Evolutionary conservation across 2,888 invertebrate genomes (phyloP).

Genomic region (Tenthredo mesomela): DNA sequence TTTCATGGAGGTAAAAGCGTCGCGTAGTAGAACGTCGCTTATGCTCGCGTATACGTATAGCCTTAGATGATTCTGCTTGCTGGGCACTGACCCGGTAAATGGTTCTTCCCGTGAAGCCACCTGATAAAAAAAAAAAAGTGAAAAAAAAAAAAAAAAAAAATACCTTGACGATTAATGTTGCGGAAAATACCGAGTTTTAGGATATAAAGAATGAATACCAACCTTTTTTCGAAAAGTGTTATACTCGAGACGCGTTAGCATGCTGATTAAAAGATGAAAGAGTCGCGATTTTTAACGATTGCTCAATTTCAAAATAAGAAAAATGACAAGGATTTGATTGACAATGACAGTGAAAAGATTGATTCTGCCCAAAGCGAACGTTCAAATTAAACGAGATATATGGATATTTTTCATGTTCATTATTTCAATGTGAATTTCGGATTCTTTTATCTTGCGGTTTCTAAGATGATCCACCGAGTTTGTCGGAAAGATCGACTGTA

Average conservation of each 20-base stretch:
- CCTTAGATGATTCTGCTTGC: conserved; percentile 38
- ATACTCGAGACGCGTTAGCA: conserved; percentile 3
- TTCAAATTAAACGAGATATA: background rate
- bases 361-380: too few relatives aligned
- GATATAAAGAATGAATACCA: background rate
- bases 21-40: background rate
- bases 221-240: background rate
- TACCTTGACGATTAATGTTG: conserved; percentile 37
- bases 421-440: too few relatives aligned
- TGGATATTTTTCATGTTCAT: background rate
- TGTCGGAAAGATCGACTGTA: too few relatives aligned
- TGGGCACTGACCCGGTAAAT: conserved; percentile 45
- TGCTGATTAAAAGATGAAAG: background rate
- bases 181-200: conserved; percentile 34
- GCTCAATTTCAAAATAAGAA: background rate
- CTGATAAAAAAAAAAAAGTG: background rate
- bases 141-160: conserved; percentile 8
- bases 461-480: too few relatives aligned
- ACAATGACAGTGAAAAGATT: too few relatives aligned
- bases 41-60: background rate
- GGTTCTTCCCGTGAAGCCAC: conserved; percentile 24
- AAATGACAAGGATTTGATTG: too few relatives aligned
- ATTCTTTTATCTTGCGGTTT: too few relatives aligned
- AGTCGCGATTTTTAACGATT: background rate
- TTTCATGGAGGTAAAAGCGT: conserved; percentile 27